Percentiles rank a stretch among this genome's conserved stretches.
phyloP scores from a whole-genome alignment of 30 jellyfish, hydroid and myxozoan genomes.

The Rhopilema esculentum region DNA sequence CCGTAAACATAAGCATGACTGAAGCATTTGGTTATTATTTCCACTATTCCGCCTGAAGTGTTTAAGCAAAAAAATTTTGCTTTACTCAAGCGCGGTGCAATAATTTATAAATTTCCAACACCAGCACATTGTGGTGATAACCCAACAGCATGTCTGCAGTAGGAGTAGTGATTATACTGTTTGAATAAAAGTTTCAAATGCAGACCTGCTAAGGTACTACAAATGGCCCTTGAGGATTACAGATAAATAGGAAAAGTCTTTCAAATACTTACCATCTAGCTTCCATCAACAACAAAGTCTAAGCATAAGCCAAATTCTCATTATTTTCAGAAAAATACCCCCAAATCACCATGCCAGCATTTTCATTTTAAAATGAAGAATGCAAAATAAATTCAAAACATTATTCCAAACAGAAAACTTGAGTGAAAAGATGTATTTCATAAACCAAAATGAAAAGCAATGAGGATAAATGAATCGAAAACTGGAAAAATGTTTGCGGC shows the following conservation, averaged over 20 bases:
- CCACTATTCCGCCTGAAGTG: too few species aligned
- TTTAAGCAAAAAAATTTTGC: too few species aligned
- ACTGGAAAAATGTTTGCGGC: not conserved
- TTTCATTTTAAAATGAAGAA: not conserved
- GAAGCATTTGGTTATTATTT: too few species aligned
- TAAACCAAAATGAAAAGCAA: not conserved
- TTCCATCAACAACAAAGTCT: not conserved
- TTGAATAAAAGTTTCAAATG: too few species aligned
- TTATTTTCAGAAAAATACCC: not conserved
- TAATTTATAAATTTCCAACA: too few species aligned
- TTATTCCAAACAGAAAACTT: not conserved
- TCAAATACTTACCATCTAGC: not conserved
- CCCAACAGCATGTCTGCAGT: too few species aligned
- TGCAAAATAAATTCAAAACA: not conserved
- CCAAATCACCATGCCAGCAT: constrained; percentile 32
- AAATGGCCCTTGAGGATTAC: not conserved
- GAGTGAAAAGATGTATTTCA: not conserved
- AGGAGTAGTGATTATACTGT: too few species aligned
- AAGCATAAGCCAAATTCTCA: not conserved
- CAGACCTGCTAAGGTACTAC: too few species aligned
- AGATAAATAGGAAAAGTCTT: not conserved
- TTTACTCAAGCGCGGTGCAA: too few species aligned
- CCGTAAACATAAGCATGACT: too few species aligned
- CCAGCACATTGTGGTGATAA: too few species aligned
- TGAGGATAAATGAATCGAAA: not conserved